Conservation (phyloP, 2,113 vertebrate genomes). For the Acinonyx jubatus region DNA sequence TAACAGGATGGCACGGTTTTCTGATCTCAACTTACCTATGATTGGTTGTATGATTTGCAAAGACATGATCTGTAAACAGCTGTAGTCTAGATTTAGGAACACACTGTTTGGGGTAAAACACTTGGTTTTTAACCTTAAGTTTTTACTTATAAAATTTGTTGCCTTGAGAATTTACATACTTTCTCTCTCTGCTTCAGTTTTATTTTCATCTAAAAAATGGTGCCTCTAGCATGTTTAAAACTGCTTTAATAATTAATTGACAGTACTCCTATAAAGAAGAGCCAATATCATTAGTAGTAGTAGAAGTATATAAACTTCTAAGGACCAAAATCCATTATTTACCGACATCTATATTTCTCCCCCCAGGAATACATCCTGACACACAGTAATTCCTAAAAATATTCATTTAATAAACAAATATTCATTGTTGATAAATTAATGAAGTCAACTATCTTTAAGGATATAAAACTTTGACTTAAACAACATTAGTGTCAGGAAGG, state of each 20-base stretch:
- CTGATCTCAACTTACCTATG: background rate
- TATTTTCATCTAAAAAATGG: background rate
- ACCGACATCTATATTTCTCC: background rate
- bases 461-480: background rate
- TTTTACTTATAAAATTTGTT: background rate
- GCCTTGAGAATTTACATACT: background rate
- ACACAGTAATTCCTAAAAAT: background rate
- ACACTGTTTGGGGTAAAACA: background rate
- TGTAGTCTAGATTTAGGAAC: rapidly evolving
- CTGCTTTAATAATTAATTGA: background rate
- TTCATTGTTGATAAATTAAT: background rate
- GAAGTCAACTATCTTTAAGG: background rate
- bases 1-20: background rate
- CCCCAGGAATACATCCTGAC: background rate
- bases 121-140: background rate
- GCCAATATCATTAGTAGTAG: too few species aligned
- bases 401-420: background rate
- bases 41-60: background rate
- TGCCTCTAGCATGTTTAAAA: background rate
- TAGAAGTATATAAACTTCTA: background rate
- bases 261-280: background rate
- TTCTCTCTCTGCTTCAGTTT: background rate
- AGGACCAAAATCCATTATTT: background rate
- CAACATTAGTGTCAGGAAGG: background rate
- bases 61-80: rapidly evolving